These are phyloP conservation scores for Forficula auricularia DNA, from an alignment of 1,140 invertebrate genomes.

Conservation along the genomic window DNA sequence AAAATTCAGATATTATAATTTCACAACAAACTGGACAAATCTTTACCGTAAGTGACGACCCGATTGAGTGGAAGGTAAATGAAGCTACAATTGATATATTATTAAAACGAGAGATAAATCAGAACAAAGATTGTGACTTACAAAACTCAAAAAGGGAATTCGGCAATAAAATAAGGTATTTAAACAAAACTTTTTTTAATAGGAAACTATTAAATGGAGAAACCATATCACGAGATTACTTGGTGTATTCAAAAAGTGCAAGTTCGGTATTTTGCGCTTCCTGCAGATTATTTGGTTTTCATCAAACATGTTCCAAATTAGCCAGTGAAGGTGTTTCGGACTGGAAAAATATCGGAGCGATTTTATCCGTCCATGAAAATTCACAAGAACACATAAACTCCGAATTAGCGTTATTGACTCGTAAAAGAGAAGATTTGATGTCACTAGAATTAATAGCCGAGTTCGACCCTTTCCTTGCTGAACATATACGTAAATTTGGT, in stretches of 20 bases:
- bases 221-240: conserved; percentile 9
- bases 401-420: conserved; percentile 19
- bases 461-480: no score
- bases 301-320: conserved; percentile 10
- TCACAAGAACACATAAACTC: conserved; percentile 12
- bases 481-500: no score
- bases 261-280: conserved; percentile 14
- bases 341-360: conserved; percentile 11
- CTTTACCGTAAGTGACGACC: no score
- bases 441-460: conserved; percentile 15
- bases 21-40: no score
- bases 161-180: no score
- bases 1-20: no score
- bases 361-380: conserved; percentile 16
- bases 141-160: no score
- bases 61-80: no score
- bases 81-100: no score
- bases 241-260: conserved; percentile 12
- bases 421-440: conserved; percentile 15
- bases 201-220: conserved; percentile 9
- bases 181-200: conserved; percentile 3
- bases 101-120: no score
- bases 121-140: no score
- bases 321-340: no score
- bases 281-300: conserved; percentile 13